Percentiles rank a stretch among this genome's conserved stretches.
Conservation (phyloP, 2,888 invertebrate genomes). For the Drosophila birchii region DNA sequence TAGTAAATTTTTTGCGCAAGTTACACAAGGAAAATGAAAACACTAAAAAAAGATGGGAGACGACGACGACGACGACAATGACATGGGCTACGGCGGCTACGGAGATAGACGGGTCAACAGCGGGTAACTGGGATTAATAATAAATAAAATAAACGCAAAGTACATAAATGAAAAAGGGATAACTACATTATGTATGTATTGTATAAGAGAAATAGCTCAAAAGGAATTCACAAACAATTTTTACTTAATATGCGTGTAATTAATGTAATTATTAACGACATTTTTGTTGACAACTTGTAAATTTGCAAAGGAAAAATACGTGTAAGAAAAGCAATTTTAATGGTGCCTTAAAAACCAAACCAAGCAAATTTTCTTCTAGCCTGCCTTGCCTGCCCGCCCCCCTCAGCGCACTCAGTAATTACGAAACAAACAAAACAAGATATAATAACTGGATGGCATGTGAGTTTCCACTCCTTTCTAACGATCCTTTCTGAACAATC, state of each 20-base stretch:
- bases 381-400: conserved; percentile 49
- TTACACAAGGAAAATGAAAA: conserved; percentile 54
- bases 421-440: conserved; percentile 8
- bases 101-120: conserved; percentile 61
- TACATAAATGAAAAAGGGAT: conserved; percentile 30
- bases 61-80: conserved; percentile 3
- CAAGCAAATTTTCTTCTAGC: conserved; percentile 82
- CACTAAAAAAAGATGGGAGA: conserved; percentile 31
- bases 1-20: conserved; percentile 82
- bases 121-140: conserved; percentile 70
- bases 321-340: conserved; percentile 85
- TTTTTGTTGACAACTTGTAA: conserved; percentile 79
- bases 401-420: conserved; percentile 46
- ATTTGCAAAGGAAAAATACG: conserved; percentile 84
- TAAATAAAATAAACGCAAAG: conserved; percentile 44
- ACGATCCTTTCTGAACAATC: conserved; percentile 29
- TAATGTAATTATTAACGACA: conserved; percentile 63
- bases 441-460: conserved; percentile 34
- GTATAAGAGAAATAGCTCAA: conserved; percentile 70
- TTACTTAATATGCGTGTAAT: conserved; percentile 67
- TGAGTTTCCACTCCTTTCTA: conserved; percentile 59
- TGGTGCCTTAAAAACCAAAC: conserved; percentile 84
- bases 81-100: conserved; percentile 28
- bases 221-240: conserved; percentile 67
- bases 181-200: conserved; percentile 60